Evolutionary conservation across 1,140 invertebrate species (phyloP).

Genomic region (Vanessa atalanta): DNA sequence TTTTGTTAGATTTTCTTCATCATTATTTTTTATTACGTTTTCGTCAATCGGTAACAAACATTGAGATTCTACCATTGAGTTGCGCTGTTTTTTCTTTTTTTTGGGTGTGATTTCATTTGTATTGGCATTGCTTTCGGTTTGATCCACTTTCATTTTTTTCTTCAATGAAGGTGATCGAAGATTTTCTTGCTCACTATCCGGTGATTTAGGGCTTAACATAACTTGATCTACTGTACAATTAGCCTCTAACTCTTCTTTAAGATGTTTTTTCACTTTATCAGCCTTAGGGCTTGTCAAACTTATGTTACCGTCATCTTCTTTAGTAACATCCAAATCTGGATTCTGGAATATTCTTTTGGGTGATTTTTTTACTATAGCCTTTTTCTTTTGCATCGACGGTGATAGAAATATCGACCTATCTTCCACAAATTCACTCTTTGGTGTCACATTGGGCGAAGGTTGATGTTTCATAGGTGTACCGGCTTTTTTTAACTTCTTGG

Average conservation of each 20-base stretch:
- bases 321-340: constrained; percentile 57
- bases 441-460: constrained; percentile 73
- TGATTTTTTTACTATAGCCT: constrained; percentile 73
- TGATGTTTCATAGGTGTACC: constrained; percentile 72
- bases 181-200: constrained; percentile 44
- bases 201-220: constrained; percentile 44
- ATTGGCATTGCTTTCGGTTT: constrained; percentile 21
- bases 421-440: constrained; percentile 66
- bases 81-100: constrained; percentile 47
- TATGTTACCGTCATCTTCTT: constrained; percentile 44
- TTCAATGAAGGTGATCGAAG: constrained; percentile 28
- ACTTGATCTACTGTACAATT: constrained; percentile 21
- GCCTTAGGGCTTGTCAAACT: constrained; percentile 58
- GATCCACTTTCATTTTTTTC: constrained; percentile 37
- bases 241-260: constrained; percentile 62
- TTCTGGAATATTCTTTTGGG: constrained; percentile 77
- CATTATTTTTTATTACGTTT: constrained; percentile 16
- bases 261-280: constrained; percentile 72
- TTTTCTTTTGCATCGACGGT: constrained; percentile 70
- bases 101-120: constrained; percentile 32
- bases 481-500: constrained; percentile 61
- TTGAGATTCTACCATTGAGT: constrained; percentile 23
- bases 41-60: constrained; percentile 21
- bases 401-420: constrained; percentile 73
- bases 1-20: constrained; percentile 16